Evolutionary conservation across 2,113 vertebrate genomes (phyloP).

Genomic region (Tyrannus savana): DNA sequence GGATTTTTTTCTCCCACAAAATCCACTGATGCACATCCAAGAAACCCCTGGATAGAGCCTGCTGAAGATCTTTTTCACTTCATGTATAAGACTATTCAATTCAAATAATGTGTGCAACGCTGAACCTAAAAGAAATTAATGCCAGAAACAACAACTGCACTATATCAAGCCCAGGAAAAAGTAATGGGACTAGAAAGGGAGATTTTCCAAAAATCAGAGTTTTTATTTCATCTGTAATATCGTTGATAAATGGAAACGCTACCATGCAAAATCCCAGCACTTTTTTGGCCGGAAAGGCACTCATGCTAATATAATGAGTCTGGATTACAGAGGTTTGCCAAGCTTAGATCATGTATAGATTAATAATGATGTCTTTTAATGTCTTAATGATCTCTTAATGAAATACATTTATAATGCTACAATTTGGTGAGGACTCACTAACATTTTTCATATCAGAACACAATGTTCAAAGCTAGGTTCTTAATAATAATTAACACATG

Average conservation of each 20-base stretch:
- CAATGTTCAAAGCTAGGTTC: slow-evolving; percentile 56
- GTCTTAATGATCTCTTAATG: slow-evolving; percentile 66
- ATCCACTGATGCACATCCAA: slow-evolving; percentile 69
- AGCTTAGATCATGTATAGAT: slow-evolving; percentile 65
- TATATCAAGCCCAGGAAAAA: slow-evolving; percentile 61
- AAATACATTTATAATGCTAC: slow-evolving; percentile 62
- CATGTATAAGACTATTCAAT: slow-evolving; percentile 55
- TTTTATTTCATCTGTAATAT: slow-evolving; percentile 73
- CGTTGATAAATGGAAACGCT: slow-evolving; percentile 68
- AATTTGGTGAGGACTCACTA: slow-evolving; percentile 31
- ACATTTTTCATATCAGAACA: slow-evolving; percentile 55
- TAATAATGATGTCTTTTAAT: slow-evolving; percentile 60
- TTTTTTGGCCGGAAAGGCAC: slow-evolving; percentile 54
- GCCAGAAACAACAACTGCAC: slow-evolving; percentile 73
- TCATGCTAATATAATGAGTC: slow-evolving; percentile 47
- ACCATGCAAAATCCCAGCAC: slow-evolving; percentile 63
- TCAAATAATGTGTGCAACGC: slow-evolving; percentile 40
- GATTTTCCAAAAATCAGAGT: slow-evolving; percentile 63
- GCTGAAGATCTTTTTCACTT: slow-evolving; percentile 67
- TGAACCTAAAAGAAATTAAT: slow-evolving; percentile 52
- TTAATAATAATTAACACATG: slow-evolving; percentile 64
- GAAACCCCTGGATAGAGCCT: slow-evolving; percentile 53
- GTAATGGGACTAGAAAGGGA: slow-evolving; percentile 62
- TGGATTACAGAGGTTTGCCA: slow-evolving; percentile 58
- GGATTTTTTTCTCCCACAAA: slow-evolving; percentile 33